Percentiles rank a stretch among this genome's conserved stretches.
These are phyloP conservation scores for Meliscaeva auricollis DNA, from an alignment of 2,888 invertebrate genomes.

Conservation along the genomic window DNA sequence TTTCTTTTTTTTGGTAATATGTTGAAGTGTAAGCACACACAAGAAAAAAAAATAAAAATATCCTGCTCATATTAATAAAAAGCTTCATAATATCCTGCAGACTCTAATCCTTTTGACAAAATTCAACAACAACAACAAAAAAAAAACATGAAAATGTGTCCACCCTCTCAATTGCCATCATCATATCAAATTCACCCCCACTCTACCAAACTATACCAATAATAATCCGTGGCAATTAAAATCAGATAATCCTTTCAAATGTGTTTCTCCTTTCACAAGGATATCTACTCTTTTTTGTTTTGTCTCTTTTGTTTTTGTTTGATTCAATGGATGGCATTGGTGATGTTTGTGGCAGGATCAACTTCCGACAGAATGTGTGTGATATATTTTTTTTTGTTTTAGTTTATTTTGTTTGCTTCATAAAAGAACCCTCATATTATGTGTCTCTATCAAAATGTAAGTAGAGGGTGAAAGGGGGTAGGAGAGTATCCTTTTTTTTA, in stretches of 20 bases:
- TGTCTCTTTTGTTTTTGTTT: background rate
- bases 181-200: constrained; percentile 27
- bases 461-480: background rate
- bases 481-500: background rate
- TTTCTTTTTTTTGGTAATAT: constrained; percentile 6
- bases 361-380: constrained; percentile 52
- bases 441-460: background rate
- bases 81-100: constrained; percentile 10
- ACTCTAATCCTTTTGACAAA: constrained; percentile 27
- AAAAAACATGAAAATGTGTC: constrained; percentile 12
- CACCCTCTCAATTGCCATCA: constrained; percentile 14
- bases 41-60: constrained; percentile 12
- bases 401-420: constrained; percentile 48
- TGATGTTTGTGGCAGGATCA: constrained; percentile 59
- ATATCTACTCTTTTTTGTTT: background rate
- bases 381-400: constrained; percentile 43
- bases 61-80: constrained; percentile 35
- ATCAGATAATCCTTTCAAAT: constrained; percentile 72
- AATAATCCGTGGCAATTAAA: constrained; percentile 72
- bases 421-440: constrained; percentile 34
- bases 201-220: constrained; percentile 32
- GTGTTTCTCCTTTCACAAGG: constrained; percentile 57
- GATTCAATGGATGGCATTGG: constrained; percentile 41
- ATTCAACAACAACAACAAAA: constrained; percentile 8
- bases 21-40: background rate